Evolutionary conservation across 1,140 invertebrate species (phyloP), one percentile per base, ranked within the genome.

Genomic region (Philotrypesis tridentata): DNA sequence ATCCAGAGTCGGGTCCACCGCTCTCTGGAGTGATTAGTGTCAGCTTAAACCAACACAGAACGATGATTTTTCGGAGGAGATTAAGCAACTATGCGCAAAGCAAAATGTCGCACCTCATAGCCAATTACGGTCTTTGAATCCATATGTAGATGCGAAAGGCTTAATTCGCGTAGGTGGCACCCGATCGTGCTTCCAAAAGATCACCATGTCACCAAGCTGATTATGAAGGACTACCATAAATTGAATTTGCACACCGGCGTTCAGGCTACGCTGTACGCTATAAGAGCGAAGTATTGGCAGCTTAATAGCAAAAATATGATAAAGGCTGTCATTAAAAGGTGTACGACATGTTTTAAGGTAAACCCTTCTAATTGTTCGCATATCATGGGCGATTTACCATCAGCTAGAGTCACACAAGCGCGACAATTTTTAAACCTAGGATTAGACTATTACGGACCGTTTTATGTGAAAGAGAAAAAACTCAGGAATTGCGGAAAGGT

Each of bases 351-450:
- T 77, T 80, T 76, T 29, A 7, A 77, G 61, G 21, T 68, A 0
- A 75, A 75, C 1, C 82, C 85, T 8, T 60, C 37, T n/a, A 65
- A 67, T 0, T 63, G 43, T 29, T 17, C 75, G 17, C 84, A 89
- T 60, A 12, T 87, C 0, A 91, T 91, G 90, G 88, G 87, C 37
- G 84, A 89, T 43, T 80, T 91, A 12, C 90, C 90, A 11, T 48
- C 65, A 14, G 31, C 73, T n/a, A 72, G 89, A 63, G 73, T 90
- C 0, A 65, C 65, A 84, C 85, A 48, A 61, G 67, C 65, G 75
- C 0, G 84, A 63, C 84, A 14, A 0, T 89, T 85, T 79, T 80
- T 76, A 0, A 80, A 75, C 1, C 83, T 84, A 11, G 86, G 86
- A 23, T 77, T 90, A 67, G 89, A 90, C 73, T 87, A 87, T 63